Percentiles rank a stretch among this genome's conserved stretches.
phyloP scores from a whole-genome alignment of 2,113 vertebrate genomes.

The Oncorhynchus kisutch region DNA sequence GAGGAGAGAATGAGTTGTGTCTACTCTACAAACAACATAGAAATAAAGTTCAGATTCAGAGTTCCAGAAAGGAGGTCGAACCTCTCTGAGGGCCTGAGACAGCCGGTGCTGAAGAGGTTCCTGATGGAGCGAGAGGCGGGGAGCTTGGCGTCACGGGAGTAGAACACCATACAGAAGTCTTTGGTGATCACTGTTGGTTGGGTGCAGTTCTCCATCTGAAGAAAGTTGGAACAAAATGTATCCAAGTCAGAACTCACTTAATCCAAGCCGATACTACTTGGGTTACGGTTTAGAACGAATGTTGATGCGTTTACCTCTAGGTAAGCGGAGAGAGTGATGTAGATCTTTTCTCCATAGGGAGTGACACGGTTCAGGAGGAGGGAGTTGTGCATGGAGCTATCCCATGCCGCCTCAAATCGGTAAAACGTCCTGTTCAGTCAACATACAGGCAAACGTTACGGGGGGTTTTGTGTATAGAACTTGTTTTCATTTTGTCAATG shows the following conservation, averaged over 20 bases:
- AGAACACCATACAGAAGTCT: constrained; percentile 99
- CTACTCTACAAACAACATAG: too few relatives aligned
- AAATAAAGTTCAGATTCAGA: too few relatives aligned
- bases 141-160: constrained; percentile 92
- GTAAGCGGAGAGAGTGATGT: constrained; percentile 96
- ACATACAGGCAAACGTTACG: constrained; percentile 10
- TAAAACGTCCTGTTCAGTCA: constrained; percentile 85
- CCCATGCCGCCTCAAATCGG: constrained; percentile 94
- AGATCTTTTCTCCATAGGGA: constrained; percentile 96
- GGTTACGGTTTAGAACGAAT: too few relatives aligned
- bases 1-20: not conserved
- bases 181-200: constrained; percentile 95
- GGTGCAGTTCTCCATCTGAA: constrained; percentile 95
- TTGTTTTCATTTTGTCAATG: not conserved
- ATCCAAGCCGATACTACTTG: too few relatives aligned
- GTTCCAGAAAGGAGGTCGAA: too few relatives aligned
- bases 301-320: constrained; percentile 78
- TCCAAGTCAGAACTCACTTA: too few relatives aligned
- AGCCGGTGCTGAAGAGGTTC: constrained; percentile 93
- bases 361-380: constrained; percentile 95
- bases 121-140: constrained; percentile 94
- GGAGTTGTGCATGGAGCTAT: constrained; percentile 99
- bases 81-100: constrained; percentile 89
- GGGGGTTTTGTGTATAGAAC: not conserved
- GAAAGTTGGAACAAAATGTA: too few relatives aligned